These are phyloP conservation scores for Drosophila sordidula DNA, from an alignment of 2,888 invertebrate genomes.

Conservation along the genomic window DNA sequence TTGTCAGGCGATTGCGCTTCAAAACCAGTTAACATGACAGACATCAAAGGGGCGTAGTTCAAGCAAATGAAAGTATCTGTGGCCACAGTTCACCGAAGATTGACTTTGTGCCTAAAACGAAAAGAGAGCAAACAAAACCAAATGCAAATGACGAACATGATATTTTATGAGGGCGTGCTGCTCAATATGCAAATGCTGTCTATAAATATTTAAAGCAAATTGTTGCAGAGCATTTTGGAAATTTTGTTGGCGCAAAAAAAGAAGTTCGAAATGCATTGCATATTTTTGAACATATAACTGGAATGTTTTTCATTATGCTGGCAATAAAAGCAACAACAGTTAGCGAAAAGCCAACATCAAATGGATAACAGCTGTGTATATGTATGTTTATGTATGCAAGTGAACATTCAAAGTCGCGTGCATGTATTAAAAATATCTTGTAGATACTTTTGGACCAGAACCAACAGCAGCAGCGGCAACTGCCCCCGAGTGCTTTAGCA, in stretches of 20 bases:
- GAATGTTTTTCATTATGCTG: constrained; percentile 70
- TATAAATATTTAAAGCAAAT: constrained; percentile 62
- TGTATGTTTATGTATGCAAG: constrained; percentile 29
- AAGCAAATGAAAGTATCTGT: constrained; percentile 51
- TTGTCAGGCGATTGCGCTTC: constrained; percentile 23
- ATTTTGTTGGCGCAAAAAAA: constrained; percentile 11
- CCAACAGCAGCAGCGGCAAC: constrained; percentile 5
- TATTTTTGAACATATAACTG: constrained; percentile 48
- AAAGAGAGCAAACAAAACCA: constrained; percentile 3
- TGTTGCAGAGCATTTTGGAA: constrained; percentile 32
- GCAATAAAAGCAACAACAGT: constrained; percentile 42
- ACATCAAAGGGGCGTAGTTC: constrained; percentile 73
- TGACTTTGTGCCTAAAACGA: constrained; percentile 27
- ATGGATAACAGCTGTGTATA: constrained; percentile 30
- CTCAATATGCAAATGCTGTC: constrained; percentile 39
- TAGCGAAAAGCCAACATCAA: constrained; percentile 50
- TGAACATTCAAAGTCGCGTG: constrained; percentile 54
- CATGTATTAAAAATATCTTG: constrained; percentile 81
- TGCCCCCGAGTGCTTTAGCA: constrained; percentile 30
- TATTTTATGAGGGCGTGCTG: constrained; percentile 8
- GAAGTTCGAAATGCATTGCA: constrained; percentile 61
- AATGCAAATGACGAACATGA: constrained; percentile 62
- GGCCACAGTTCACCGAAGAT: constrained; percentile 46
- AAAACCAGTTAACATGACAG: constrained; percentile 64
- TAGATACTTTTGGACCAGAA: constrained; percentile 68